Percentiles rank a stretch among this genome's conserved stretches.
phyloP scores from a whole-genome alignment of 2,113 vertebrate species.

The Agapornis roseicollis region DNA sequence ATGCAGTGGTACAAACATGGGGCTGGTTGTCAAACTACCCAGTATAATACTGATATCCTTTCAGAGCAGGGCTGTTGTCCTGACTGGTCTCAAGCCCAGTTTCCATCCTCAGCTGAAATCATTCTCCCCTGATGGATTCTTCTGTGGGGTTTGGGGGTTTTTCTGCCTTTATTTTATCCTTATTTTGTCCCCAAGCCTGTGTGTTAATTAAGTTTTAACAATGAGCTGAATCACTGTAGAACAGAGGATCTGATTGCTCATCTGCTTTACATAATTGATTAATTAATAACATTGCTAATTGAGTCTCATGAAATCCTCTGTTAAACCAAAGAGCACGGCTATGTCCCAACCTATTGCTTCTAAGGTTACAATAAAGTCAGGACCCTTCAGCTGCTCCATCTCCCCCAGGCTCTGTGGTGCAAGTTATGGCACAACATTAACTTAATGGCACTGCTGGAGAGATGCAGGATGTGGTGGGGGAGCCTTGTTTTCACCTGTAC shows the following conservation, averaged over 20 bases:
- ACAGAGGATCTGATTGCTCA: conserved; percentile 24
- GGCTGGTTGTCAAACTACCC: not conserved
- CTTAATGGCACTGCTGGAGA: rapidly evolving
- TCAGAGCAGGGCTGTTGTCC: not conserved
- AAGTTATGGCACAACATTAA: rapidly evolving
- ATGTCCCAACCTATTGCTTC: not conserved
- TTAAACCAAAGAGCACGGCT: not conserved
- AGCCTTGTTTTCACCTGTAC: not conserved
- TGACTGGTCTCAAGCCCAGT: not conserved
- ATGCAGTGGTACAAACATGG: not conserved
- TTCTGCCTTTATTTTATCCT: not conserved
- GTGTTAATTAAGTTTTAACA: conserved; percentile 61
- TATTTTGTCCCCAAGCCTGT: conserved; percentile 6
- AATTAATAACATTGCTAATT: conserved; percentile 65
- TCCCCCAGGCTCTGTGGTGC: not conserved
- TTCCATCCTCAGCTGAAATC: not conserved
- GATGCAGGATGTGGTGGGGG: not conserved
- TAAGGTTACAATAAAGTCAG: not conserved
- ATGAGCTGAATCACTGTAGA: conserved; percentile 9
- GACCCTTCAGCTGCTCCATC: not conserved
- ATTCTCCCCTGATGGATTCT: not conserved
- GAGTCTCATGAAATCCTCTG: not conserved
- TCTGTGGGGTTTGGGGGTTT: not conserved
- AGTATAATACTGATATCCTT: not conserved
- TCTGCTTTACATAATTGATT: conserved; percentile 66